phyloP scores from a whole-genome alignment of 2,888 invertebrate genomes.

The Meiosimyza platycephala region DNA sequence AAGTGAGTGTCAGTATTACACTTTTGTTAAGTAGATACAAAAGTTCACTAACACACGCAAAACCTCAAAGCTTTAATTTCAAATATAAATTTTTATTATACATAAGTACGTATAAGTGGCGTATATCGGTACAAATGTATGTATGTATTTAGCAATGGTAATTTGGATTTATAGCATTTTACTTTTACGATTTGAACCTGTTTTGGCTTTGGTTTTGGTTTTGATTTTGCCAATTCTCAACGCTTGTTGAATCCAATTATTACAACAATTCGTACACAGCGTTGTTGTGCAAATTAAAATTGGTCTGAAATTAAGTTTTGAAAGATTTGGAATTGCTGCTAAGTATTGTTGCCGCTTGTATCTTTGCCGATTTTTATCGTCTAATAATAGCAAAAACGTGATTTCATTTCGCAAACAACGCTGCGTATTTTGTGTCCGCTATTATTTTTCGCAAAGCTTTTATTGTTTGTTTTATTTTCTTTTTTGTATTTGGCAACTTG shows the following conservation, averaged over 20 bases:
- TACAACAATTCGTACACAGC: slow-evolving; percentile 5
- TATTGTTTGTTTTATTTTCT: background rate
- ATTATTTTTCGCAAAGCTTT: background rate
- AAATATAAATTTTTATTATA: too few species aligned
- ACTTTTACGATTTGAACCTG: too few species aligned
- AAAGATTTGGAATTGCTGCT: slow-evolving; percentile 20
- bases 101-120: background rate
- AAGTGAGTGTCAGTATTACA: too few species aligned
- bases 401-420: slow-evolving; percentile 25
- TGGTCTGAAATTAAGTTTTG: background rate
- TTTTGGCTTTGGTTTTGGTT: background rate
- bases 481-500: too few species aligned
- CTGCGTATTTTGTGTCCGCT: background rate
- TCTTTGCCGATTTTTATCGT: slow-evolving; percentile 33
- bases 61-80: too few species aligned
- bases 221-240: background rate
- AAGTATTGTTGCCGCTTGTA: slow-evolving; percentile 21
- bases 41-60: too few species aligned
- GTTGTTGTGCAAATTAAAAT: slow-evolving; percentile 20
- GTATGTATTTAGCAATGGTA: slow-evolving; percentile 3
- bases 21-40: too few species aligned
- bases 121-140: background rate
- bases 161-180: background rate
- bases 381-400: slow-evolving; percentile 35
- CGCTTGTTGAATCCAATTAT: slow-evolving; percentile 34